A percentile compares a stretch with the other conserved stretches of the same genome.
Evolutionary conservation across 2,888 invertebrate species (phyloP).

Genomic region (Xanthia togata): DNA sequence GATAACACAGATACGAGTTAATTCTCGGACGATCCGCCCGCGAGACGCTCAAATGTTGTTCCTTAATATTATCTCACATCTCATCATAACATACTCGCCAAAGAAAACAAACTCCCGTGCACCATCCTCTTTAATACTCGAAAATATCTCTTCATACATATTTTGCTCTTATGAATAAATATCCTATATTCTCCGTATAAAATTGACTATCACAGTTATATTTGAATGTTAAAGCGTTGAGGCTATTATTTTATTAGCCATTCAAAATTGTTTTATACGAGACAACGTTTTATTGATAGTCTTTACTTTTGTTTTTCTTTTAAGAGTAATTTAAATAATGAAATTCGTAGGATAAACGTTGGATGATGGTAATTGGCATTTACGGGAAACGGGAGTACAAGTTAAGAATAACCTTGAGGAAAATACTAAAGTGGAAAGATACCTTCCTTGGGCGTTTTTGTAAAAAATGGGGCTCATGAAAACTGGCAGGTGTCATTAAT

Average conservation of each 20-base stretch:
- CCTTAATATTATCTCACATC: slow-evolving; percentile 62
- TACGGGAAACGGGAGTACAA: slow-evolving; percentile 25
- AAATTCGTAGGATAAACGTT: slow-evolving; percentile 42
- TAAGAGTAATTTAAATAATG: slow-evolving; percentile 48
- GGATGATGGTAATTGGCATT: slow-evolving; percentile 55
- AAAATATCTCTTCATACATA: slow-evolving; percentile 79
- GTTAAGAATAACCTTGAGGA: slow-evolving; percentile 30
- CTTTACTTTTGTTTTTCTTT: slow-evolving; percentile 50
- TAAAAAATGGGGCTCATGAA: slow-evolving; percentile 54
- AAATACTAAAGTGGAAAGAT: slow-evolving; percentile 43
- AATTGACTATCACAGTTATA: slow-evolving; percentile 60
- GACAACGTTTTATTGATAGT: slow-evolving; percentile 43
- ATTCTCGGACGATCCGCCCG: slow-evolving; percentile 28
- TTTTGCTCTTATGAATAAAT: slow-evolving; percentile 83
- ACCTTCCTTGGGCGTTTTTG: slow-evolving; percentile 9
- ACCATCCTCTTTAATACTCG: slow-evolving; percentile 70
- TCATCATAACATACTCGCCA: slow-evolving; percentile 55
- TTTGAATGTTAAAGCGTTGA: slow-evolving; percentile 63
- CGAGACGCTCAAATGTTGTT: slow-evolving; percentile 50
- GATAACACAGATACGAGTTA: slow-evolving; percentile 43
- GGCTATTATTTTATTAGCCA: slow-evolving; percentile 55
- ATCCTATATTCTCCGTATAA: slow-evolving; percentile 74
- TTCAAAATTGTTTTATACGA: slow-evolving; percentile 43
- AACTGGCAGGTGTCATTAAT: slow-evolving; percentile 69
- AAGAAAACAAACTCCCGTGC: slow-evolving; percentile 68